Evolutionary conservation across 2,797 vertebrate species (phyloP), one percentile per base, ranked within the genome.

Genomic region (Mormyrus proboscirostris): DNA sequence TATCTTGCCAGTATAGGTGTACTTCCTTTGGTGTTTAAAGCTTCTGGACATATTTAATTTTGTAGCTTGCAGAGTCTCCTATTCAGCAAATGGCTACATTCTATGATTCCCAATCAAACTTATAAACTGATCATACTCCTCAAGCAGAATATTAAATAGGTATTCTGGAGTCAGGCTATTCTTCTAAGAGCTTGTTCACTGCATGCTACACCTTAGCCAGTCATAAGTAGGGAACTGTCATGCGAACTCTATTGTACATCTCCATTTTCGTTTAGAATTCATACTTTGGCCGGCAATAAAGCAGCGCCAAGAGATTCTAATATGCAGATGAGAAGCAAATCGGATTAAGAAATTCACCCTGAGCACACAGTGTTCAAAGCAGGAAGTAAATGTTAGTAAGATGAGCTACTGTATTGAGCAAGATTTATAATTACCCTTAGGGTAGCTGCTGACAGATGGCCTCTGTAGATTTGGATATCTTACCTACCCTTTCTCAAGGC

Each of bases 1-100:
- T 92, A 91, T 91, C 90, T 91, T 91, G 91, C 91, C 93, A 90
- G 91, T 92, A 92, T 94, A 91, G 93, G 91, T 92, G 86, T 92
- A 91, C 93, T 92, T 91, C 89, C 90, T 90, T 84, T 89, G 91
- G 91, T 91, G 90, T 91, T 6, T 4, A 88, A 86, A 1, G 91
- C 92, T 90, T 88, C 91, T 92, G 93, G 92, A 89, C 92, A 93
- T 93, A 92, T 91, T 91, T 93, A 92, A 94, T 94, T 95, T 92
- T 10, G 93, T 91, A 93, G 89, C 3, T 3, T 85, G 89, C 87
- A 92, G 90, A 25, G 12, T 89, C 25, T 89, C 82, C 57, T 25
- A 57, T 69, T 65, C 83, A 9, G 59, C 19, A 89, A 25, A 49
- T 38, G 22, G 25, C 25, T 41, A 8, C 29, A 51, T 86, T 47